Evolutionary conservation across 2,113 vertebrate species (phyloP).

Genomic region (Rhagologus leucostigma): DNA sequence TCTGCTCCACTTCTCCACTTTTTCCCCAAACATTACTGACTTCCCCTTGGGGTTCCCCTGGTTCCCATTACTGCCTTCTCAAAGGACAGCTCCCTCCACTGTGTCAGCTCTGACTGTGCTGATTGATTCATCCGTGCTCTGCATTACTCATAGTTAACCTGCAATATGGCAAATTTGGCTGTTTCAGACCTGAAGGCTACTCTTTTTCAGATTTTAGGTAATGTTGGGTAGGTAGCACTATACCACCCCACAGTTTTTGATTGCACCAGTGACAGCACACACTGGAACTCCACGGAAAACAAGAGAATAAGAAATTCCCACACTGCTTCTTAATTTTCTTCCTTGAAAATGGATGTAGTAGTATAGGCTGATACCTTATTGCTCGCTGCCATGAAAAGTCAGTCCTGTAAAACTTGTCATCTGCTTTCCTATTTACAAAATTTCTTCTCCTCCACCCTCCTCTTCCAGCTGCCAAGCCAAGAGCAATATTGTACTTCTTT

Average conservation of each 20-base stretch:
- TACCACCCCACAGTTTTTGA: background rate
- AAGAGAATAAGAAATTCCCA: background rate
- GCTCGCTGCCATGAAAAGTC: background rate
- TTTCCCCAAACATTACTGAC: background rate
- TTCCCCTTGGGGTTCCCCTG: background rate
- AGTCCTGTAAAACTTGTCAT: background rate
- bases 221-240: background rate
- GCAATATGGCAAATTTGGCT: background rate
- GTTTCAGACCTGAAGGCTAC: background rate
- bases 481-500: background rate
- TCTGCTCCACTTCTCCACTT: background rate
- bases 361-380: background rate
- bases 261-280: background rate
- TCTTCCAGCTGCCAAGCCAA: background rate
- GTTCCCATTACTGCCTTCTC: background rate
- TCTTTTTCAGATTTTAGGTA: background rate
- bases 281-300: rapidly evolving
- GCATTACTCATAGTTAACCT: background rate
- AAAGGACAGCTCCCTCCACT: background rate
- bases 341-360: background rate
- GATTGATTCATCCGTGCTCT: background rate
- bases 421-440: background rate
- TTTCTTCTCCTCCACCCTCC: rapidly evolving
- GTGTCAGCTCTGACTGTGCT: background rate
- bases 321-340: background rate